phyloP scores from a whole-genome alignment of 1,140 invertebrate genomes.

The Venustaconcha ellipsiformis region DNA sequence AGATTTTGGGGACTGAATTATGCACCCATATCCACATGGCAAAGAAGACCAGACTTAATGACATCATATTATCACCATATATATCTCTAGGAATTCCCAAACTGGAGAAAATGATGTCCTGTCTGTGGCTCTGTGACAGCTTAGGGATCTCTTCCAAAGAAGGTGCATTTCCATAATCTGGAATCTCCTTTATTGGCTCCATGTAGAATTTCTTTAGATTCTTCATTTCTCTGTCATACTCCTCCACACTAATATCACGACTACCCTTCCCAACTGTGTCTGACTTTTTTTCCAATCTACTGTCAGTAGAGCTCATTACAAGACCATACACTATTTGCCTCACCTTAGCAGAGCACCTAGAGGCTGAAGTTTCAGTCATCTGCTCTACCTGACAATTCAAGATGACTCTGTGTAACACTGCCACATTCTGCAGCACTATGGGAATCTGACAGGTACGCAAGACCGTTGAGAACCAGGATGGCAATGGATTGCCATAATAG shows the following conservation, averaged over 20 bases:
- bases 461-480: slow-evolving; percentile 77
- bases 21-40: slow-evolving; percentile 78
- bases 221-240: slow-evolving; percentile 60
- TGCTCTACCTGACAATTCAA: slow-evolving; percentile 82
- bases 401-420: slow-evolving; percentile 76
- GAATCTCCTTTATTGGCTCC: slow-evolving; percentile 35
- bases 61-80: slow-evolving; percentile 23
- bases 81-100: slow-evolving; percentile 30
- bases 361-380: slow-evolving; percentile 73
- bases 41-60: slow-evolving; percentile 74
- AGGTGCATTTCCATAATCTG: slow-evolving; percentile 47
- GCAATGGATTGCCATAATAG: slow-evolving; percentile 57
- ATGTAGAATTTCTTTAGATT: slow-evolving; percentile 53
- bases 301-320: slow-evolving; percentile 58
- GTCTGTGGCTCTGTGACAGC: slow-evolving; percentile 24
- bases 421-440: slow-evolving; percentile 77
- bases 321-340: slow-evolving; percentile 78
- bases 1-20: slow-evolving; percentile 61
- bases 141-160: slow-evolving; percentile 38
- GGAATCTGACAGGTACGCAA: slow-evolving; percentile 75
- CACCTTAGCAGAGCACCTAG: slow-evolving; percentile 75
- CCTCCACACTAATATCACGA: slow-evolving; percentile 61
- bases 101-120: slow-evolving; percentile 40
- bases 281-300: slow-evolving; percentile 1
- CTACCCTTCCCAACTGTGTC: slow-evolving; percentile 36